Percentiles rank a stretch among this genome's conserved stretches.
Conservation (phyloP, 2,113 vertebrate genomes). For the Nothoprocta perdicaria region DNA sequence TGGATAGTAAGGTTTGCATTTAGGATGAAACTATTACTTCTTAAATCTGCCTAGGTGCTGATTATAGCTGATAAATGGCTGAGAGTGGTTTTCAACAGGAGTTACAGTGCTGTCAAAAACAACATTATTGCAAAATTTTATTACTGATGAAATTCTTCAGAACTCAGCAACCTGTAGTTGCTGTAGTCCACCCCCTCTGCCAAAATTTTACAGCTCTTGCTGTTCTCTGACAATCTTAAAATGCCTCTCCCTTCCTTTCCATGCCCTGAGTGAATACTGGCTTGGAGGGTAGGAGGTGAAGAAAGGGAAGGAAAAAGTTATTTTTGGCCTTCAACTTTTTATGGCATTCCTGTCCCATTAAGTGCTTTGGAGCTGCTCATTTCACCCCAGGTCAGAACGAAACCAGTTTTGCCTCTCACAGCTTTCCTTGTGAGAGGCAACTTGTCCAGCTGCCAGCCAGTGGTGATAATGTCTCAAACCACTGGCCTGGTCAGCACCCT, state of each 20-base stretch:
- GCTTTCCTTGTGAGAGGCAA: neutral
- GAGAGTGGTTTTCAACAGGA: neutral
- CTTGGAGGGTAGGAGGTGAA: conserved; percentile 18
- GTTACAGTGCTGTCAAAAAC: neutral
- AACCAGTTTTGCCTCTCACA: neutral
- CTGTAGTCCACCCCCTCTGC: neutral
- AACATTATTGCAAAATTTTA: neutral
- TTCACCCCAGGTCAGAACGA: neutral
- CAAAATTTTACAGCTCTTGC: neutral
- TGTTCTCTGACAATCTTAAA: neutral
- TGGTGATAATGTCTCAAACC: neutral
- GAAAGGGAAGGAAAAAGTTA: neutral
- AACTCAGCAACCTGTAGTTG: neutral
- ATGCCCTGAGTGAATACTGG: neutral
- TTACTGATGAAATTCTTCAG: neutral
- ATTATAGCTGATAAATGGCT: neutral
- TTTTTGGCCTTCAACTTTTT: conserved; percentile 38
- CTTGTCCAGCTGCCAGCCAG: neutral
- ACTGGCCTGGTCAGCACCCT: accelerated
- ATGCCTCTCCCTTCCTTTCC: conserved; percentile 7
- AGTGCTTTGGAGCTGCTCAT: neutral
- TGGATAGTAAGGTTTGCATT: neutral
- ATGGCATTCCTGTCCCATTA: conserved; percentile 18
- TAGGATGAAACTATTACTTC: neutral
- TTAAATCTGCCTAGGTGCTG: neutral